A percentile compares a stretch with the other conserved stretches of the same genome.
phyloP scores from a whole-genome alignment of 1,140 invertebrate genomes.

The Delia radicum region DNA sequence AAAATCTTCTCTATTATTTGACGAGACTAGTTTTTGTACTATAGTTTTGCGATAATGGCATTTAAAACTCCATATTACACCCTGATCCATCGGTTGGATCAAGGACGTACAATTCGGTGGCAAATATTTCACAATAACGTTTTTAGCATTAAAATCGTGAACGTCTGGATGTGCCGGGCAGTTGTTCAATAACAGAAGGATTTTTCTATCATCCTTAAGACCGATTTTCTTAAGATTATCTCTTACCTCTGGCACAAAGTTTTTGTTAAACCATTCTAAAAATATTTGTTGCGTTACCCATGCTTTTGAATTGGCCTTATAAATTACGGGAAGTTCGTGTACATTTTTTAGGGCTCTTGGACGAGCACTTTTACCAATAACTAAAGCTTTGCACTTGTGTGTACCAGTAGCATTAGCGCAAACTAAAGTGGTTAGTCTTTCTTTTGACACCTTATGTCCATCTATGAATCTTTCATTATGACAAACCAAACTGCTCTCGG shows the following conservation, averaged over 20 bases:
- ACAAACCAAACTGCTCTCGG: too few species aligned
- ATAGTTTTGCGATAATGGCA: neutral
- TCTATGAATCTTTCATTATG: too few species aligned
- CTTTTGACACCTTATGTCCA: too few species aligned
- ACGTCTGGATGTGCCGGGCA: neutral
- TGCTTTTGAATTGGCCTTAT: neutral
- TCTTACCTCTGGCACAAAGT: neutral
- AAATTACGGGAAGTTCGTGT: neutral
- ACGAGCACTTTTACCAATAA: neutral
- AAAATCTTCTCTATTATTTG: neutral
- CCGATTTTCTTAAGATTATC: neutral
- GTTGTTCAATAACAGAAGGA: neutral
- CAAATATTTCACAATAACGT: neutral
- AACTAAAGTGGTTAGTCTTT: too few species aligned
- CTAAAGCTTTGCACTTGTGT: neutral
- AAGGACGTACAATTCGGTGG: neutral
- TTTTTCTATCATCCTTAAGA: too few species aligned
- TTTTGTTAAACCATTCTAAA: neutral
- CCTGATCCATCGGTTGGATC: neutral
- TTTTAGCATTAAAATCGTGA: neutral
- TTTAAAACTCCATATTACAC: neutral
- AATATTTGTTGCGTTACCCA: neutral
- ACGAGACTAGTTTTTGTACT: neutral
- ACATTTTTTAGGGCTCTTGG: neutral
- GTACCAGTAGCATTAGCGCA: neutral